Percentiles rank a stretch among this genome's conserved stretches.
Conservation (phyloP, 2,888 invertebrate species). For the Uropetala carovei region DNA sequence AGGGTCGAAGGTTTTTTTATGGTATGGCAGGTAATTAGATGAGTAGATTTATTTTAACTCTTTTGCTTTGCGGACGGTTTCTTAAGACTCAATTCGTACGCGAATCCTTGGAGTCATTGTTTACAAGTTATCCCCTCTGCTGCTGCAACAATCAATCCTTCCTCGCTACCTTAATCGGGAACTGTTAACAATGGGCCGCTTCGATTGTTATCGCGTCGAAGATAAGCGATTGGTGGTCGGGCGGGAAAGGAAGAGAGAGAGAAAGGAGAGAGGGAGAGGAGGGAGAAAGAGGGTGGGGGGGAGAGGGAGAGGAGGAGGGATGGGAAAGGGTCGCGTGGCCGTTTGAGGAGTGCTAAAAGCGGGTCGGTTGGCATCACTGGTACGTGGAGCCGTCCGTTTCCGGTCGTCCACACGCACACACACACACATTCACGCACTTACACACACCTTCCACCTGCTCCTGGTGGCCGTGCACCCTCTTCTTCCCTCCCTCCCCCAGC, state of each 20-base stretch:
- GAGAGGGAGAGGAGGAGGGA: background rate
- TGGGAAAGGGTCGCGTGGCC: conserved; percentile 3
- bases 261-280: background rate
- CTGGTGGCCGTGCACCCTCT: conserved; percentile 52
- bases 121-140: no score
- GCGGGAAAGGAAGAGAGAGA: background rate
- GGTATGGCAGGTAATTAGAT: no score
- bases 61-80: no score
- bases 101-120: no score
- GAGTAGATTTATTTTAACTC: no score
- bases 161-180: no score
- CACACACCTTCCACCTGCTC: conserved; percentile 74
- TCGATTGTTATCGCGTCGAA: background rate
- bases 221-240: background rate
- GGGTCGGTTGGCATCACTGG: conserved; percentile 66
- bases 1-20: no score
- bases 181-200: background rate
- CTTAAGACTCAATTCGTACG: no score
- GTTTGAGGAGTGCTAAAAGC: conserved; percentile 39
- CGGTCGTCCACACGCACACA: conserved; percentile 76
- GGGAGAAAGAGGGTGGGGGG: background rate
- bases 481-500: conserved; percentile 62
- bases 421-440: conserved; percentile 76
- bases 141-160: no score
- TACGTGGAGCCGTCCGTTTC: conserved; percentile 73